Evolutionary conservation across 2,797 vertebrate species (phyloP), one percentile per base, ranked within the genome.

Genomic region (Tamandua tetradactyla): DNA sequence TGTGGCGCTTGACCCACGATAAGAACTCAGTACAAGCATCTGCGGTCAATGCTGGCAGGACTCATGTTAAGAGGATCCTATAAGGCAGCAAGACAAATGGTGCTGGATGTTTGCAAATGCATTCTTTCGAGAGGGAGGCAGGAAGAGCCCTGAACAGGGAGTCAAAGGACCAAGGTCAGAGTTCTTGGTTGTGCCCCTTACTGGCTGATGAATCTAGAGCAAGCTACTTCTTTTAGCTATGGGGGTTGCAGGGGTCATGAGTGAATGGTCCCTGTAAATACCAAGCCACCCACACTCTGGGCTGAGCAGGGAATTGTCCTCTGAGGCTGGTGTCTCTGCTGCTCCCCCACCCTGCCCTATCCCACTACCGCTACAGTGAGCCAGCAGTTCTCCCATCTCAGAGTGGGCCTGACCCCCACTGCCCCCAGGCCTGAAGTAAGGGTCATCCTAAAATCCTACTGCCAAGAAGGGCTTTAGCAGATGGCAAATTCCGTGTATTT

Each of bases 231-330:
- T 75, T 30, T 57, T 35, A 37, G 71, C 25, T 47, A 11, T 5
- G 2, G 13, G 18, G 57, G 18, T 52, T 20, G 15, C 55, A 55
- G 20, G 7, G 20, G 20, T 55, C 49, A 55, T 7, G 44, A 35
- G 1, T 12, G 17, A 32, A 80, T 2, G 5, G 42, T 40, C 18
- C 2, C 2, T 4, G 71, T 35, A 40, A 35, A 52, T 4, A 10
- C 0, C 5, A 66, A 62, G 10, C 44, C 25, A 15, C 59, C 1
- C 3, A 1, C 3, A 1, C 3, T 27, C 47, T 49, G 11, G 18
- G 52, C 18, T 3, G 18, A 13, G 4, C 37, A 8, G 40, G n/a
- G 44, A 35, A 13, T 0, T 1, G 40, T 35, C 17, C 8, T 22
- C 40, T 25, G 66, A 32, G 61, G 47, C 85, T 30, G 0, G 57